Evolutionary conservation across 2,113 vertebrate species (phyloP).

Genomic region (Hirundichthys speculiger): DNA sequence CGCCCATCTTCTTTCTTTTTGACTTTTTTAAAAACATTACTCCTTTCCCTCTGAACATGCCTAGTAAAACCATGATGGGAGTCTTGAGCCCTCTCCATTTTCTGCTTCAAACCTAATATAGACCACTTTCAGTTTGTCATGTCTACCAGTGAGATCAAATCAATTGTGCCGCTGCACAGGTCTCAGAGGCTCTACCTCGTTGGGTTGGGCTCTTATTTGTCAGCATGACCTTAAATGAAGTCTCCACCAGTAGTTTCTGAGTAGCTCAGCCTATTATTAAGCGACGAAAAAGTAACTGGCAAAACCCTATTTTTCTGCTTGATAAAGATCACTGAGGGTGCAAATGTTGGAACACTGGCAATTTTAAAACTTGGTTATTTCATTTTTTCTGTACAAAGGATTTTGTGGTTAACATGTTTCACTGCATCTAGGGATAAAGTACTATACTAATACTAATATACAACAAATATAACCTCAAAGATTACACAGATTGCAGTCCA

Average conservation of each 20-base stretch:
- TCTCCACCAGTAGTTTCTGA: conserved; percentile 37
- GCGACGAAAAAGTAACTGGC: conserved; percentile 25
- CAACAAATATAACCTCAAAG: too few relatives aligned
- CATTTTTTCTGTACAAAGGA: neutral
- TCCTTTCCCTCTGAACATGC: neutral
- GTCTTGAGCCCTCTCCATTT: conserved; percentile 47
- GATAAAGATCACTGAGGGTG: neutral
- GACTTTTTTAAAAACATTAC: neutral
- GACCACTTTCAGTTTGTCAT: conserved; percentile 37
- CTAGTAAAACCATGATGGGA: conserved; percentile 31
- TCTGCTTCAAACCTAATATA: conserved; percentile 48
- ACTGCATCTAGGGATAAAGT: too few relatives aligned
- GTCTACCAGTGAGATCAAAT: conserved; percentile 51
- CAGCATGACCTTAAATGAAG: conserved; percentile 45
- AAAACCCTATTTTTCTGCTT: conserved; percentile 23
- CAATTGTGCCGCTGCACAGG: conserved; percentile 28
- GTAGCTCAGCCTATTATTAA: conserved; percentile 22
- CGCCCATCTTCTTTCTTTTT: neutral
- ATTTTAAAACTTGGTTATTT: neutral
- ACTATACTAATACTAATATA: too few relatives aligned
- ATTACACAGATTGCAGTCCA: too few relatives aligned
- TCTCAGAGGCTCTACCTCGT: conserved; percentile 13
- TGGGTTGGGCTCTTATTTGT: conserved; percentile 31
- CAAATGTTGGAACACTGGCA: neutral
- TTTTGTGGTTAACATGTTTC: neutral